Percentiles rank a stretch among this genome's conserved stretches.
Conservation (phyloP, 2,113 vertebrate species). For the Vidua chalybeata region DNA sequence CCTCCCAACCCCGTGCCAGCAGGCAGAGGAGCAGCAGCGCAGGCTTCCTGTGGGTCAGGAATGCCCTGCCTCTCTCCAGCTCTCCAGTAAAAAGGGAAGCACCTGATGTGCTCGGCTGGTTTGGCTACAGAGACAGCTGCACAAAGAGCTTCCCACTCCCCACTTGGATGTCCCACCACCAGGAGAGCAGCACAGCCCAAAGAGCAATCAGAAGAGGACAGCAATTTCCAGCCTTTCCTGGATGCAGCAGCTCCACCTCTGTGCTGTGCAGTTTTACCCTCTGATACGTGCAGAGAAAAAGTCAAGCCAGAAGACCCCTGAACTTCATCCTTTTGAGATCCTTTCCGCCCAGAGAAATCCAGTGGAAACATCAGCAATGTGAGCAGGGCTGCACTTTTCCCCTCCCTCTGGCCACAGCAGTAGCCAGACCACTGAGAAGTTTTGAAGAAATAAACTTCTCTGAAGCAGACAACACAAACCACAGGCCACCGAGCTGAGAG, state of each 20-base stretch:
- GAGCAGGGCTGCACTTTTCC: not conserved
- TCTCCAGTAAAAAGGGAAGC: not conserved
- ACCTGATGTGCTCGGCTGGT: accelerated
- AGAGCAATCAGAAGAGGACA: not conserved
- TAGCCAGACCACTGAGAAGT: not conserved
- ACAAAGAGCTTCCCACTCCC: not conserved
- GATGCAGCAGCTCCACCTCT: not conserved
- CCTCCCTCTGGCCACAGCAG: accelerated
- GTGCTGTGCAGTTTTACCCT: accelerated
- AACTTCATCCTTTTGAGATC: not conserved
- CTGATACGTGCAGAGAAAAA: not conserved
- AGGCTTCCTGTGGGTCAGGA: not conserved
- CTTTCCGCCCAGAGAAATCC: not conserved
- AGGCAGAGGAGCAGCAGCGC: not conserved
- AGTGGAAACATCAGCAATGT: not conserved
- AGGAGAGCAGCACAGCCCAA: not conserved
- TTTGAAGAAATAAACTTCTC: not conserved
- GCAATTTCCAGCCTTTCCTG: not conserved
- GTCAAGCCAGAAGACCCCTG: not conserved
- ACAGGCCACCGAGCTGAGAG: not conserved
- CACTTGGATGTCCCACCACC: not conserved
- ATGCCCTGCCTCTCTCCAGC: not conserved
- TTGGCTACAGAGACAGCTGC: not conserved
- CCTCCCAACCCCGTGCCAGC: not conserved
- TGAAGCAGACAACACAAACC: not conserved